Evolutionary conservation across 2,113 vertebrate genomes (phyloP).

Genomic region (Rhinichthys klamathensis): DNA sequence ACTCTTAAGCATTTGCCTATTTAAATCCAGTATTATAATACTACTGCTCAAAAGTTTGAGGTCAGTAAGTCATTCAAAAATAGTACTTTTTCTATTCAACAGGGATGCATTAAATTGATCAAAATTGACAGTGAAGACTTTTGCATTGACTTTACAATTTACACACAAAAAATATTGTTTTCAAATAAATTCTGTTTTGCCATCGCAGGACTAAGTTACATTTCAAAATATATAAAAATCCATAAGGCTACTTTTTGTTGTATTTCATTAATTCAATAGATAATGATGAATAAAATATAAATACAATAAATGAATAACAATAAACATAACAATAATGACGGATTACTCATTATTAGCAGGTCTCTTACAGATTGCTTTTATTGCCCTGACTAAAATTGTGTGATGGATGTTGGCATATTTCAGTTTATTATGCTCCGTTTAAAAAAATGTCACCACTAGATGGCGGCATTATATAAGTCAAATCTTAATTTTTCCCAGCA

Average conservation of each 20-base stretch:
- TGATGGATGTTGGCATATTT: background rate
- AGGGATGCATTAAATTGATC: background rate
- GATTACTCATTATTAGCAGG: background rate
- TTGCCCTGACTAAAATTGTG: background rate
- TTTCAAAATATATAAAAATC: background rate
- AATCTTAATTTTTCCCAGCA: background rate
- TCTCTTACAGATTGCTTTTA: background rate
- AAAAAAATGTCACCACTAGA: slow-evolving; percentile 61
- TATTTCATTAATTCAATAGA: too few species aligned
- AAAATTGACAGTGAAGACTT: background rate
- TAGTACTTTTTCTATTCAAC: background rate
- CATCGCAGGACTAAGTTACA: background rate
- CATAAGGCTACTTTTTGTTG: too few species aligned
- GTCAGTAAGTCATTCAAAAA: background rate
- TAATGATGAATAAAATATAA: too few species aligned
- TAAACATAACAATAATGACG: background rate
- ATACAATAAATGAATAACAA: background rate
- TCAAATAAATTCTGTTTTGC: background rate
- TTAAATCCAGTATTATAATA: too few species aligned
- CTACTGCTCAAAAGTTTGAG: background rate
- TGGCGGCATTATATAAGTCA: slow-evolving; percentile 58
- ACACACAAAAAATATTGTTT: background rate
- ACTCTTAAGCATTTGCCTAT: too few species aligned
- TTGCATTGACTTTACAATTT: background rate
- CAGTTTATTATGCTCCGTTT: background rate